Base-by-base conservation (phyloP, 2,888 invertebrate species). In the Germaria angustata region DNA sequence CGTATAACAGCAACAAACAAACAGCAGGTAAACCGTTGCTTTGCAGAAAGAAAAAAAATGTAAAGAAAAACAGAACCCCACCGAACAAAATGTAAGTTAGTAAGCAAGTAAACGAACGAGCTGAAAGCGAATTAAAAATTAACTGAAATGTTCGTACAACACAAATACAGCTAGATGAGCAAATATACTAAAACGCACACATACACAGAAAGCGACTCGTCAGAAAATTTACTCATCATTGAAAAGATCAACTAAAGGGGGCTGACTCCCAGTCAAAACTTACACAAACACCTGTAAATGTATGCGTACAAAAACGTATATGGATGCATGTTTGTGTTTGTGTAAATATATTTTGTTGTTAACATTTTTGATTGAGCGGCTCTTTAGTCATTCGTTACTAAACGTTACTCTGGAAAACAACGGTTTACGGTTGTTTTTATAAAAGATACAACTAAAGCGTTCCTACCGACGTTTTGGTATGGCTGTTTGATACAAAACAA, bases 11-110 rank as follows among this genome's bases (percentile, higher is more conserved):
- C 46, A 66, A 44, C 39, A 57, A 66, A 44, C 39, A 57, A 71
- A 69, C 71, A 71, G 75, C 78, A 82, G 80, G 80, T 78, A 85
- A 86, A 87, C 87, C 85, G 87, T 86, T 85, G 85, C 76, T 83
- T 84, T 84, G 84, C 86, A 85, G 85, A 86, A 85, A 86, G 80
- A 34, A 72, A 78, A 66, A 76, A 75, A 80, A 39, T 36, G 44
- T 6, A 39, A 57, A 39, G 13, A 44, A 72, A 49, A 72, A 77
- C 81, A 69, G 63, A 71, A 66, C 59, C 65, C 71, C 59, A 41
- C 61, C 11, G 53, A 65, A 61, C 66, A 72, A 72, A 82, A 82
- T 79, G 75, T 82, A 82, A 79, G 82, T 82, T 82, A 82, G 82
- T 82, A 79, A 71, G 81, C 34, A 65, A 49, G 59, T 75, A 51